Base-by-base conservation (phyloP, 2,797 vertebrate species). In the Meriones psammophilus region DNA sequence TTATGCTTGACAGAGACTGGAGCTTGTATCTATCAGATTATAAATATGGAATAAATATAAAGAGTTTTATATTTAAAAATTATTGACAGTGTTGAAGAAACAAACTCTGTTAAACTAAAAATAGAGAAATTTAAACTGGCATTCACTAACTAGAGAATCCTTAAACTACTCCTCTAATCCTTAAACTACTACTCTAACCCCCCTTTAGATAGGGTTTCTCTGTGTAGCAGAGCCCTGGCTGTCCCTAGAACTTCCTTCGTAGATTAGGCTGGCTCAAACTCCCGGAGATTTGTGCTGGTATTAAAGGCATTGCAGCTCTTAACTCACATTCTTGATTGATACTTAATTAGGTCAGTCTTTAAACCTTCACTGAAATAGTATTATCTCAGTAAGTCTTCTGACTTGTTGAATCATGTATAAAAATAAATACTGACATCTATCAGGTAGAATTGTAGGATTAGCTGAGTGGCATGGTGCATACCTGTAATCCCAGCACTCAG, bases 11-110 rank as follows among this genome's bases (percentile, higher is more conserved):
- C 14, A 14, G 14, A 71, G 50, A 58, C 10, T 71, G 78, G 13
- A 33, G 73, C 22, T 92, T 91, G 10, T 96, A 33, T 95, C 39
- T n/a, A 69, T 79, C 81, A 94, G 66, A 91, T 42, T 94, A 62
- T 86, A 93, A 95, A 88, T 96, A 88, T 96, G 62, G 14, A 89
- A 74, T 83, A 33, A 86, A 69, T 89, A 66, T 78, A 92, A 92
- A 81, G 18, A 60, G 12, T 9, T 69, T 96, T 87, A 78, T 78
- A 42, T 87, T 92, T 58, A 79, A 79, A 93, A 77, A 77, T 73
- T 81, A 33, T 73, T 91, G 42, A 74, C 85, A 92, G 26, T 36
- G 92, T 58, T 91, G 22, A 13, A 68, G 22, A 13, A 68, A 77
- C 26, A 86, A 89, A 84, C 26, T 24, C 33, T 74, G 20, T 80